A percentile compares a stretch with the other conserved stretches of the same genome.
phyloP scores from a whole-genome alignment of 2,888 invertebrate species.

The Ptychoptera contaminata region DNA sequence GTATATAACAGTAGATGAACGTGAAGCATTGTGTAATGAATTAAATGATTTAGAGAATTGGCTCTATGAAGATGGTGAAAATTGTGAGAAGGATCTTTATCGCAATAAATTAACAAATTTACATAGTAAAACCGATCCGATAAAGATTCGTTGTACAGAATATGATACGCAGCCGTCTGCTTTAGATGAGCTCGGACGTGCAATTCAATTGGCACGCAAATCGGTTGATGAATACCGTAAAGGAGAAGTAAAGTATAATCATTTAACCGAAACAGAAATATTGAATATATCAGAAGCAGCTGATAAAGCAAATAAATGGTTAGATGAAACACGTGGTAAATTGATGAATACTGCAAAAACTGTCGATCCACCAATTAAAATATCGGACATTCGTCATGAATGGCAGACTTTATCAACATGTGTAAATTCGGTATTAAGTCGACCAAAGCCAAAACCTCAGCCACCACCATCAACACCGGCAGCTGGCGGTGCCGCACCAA shows the following conservation, averaged over 20 bases:
- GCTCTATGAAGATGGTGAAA: slow-evolving; percentile 93
- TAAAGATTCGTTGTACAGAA: slow-evolving; percentile 68
- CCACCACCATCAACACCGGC: slow-evolving; percentile 35
- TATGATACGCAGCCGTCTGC: slow-evolving; percentile 62
- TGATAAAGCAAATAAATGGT: slow-evolving; percentile 62
- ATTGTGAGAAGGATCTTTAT: slow-evolving; percentile 62
- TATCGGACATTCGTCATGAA: slow-evolving; percentile 64
- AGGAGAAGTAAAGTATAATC: slow-evolving; percentile 59
- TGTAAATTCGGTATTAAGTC: slow-evolving; percentile 66
- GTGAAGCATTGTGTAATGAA: slow-evolving; percentile 41
- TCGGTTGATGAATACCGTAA: slow-evolving; percentile 54
- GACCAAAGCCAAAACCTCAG: slow-evolving; percentile 74
- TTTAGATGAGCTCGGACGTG: slow-evolving; percentile 63
- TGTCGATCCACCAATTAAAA: slow-evolving; percentile 58
- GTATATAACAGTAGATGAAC: slow-evolving; percentile 58
- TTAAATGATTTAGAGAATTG: slow-evolving; percentile 85
- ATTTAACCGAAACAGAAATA: slow-evolving; percentile 68
- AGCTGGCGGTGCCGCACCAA: slow-evolving; percentile 8
- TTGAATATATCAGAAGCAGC: slow-evolving; percentile 55
- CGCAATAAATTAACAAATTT: slow-evolving; percentile 43
- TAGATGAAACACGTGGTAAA: slow-evolving; percentile 56
- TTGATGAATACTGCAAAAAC: slow-evolving; percentile 49
- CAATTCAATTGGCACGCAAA: slow-evolving; percentile 67
- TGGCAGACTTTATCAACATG: slow-evolving; percentile 38
- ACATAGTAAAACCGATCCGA: slow-evolving; percentile 73